Conservation (phyloP, 2,113 vertebrate species). For the Eleginops maclovinus region DNA sequence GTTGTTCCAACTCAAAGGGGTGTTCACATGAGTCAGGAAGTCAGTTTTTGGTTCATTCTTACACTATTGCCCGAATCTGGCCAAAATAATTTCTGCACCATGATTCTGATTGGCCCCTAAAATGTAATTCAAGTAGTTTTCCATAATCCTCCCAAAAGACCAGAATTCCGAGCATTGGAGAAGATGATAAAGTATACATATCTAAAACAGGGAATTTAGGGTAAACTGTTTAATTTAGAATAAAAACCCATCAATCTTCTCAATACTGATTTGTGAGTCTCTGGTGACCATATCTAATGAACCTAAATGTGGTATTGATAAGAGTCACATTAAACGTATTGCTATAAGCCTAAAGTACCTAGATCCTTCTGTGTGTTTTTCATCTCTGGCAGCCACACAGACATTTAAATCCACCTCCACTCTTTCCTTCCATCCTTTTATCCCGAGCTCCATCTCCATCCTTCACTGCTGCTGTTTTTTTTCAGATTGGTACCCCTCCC, state of each 20-base stretch:
- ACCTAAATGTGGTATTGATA: neutral
- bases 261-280: neutral
- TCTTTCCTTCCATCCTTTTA: neutral
- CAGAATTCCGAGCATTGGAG: no score
- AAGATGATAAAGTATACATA: neutral
- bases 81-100: no score
- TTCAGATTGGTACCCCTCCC: neutral
- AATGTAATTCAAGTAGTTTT: no score
- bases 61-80: no score
- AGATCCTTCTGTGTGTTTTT: neutral
- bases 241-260: neutral
- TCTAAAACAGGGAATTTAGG: neutral
- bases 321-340: slow-evolving; percentile 6
- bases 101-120: no score
- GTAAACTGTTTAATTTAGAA: neutral
- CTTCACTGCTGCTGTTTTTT: slow-evolving; percentile 4
- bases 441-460: neutral
- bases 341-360: neutral
- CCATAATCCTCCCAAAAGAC: no score
- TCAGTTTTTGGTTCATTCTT: no score
- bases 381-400: slow-evolving; percentile 9
- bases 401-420: neutral
- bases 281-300: slow-evolving; percentile 1
- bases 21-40: no score
- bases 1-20: no score